Evolutionary conservation across 2,797 vertebrate genomes (phyloP), one percentile per base, ranked within the genome.

Genomic region (Somateria mollissima): DNA sequence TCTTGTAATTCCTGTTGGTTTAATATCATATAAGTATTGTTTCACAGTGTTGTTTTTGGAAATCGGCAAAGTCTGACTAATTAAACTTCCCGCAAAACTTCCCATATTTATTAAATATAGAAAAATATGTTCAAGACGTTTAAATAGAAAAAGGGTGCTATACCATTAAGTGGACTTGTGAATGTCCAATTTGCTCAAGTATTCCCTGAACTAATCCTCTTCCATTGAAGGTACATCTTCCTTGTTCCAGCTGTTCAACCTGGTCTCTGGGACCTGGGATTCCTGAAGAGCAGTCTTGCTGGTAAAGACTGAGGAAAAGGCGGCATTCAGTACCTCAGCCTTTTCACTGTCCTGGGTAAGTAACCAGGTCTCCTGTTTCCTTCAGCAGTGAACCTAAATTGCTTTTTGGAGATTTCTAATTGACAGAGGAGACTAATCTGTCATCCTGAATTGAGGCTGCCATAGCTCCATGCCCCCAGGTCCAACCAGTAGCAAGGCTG

Each of bases 21-120:
- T 94, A 92, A 83, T 80, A 89, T 85, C 57, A 81, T 47, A 72
- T 89, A 89, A 95, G 87, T 86, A 84, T 78, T 83, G 58, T 92
- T 93, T 84, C 65, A 75, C 21, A 37, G 37, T 41, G 25, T 34
- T 95, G 58, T 60, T 91, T 85, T 65, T 83, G 81, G 81, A 62
- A 92, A 83, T 39, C n/a, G 61, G 58, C 27, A 92, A 89, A 91
- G 70, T 54, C 57, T 74, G 64, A 83, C 83, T 85, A 69, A 90
- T 90, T 90, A 87, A 32, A 81, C 61, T 90, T 88, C 25, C 28
- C 37, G 90, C 88, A 84, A 95, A 92, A 65, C 22, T 13, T 86
- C 25, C 30, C 54, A 89, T 71, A 75, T 75, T 82, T 94, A 84
- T 91, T 94, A 94, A 61, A 57, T 53, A 77, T 17, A 90, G 36